Evolutionary conservation across 2,888 invertebrate species (phyloP), one percentile per base, ranked within the genome.

Genomic region (Eucera pruinosa): DNA sequence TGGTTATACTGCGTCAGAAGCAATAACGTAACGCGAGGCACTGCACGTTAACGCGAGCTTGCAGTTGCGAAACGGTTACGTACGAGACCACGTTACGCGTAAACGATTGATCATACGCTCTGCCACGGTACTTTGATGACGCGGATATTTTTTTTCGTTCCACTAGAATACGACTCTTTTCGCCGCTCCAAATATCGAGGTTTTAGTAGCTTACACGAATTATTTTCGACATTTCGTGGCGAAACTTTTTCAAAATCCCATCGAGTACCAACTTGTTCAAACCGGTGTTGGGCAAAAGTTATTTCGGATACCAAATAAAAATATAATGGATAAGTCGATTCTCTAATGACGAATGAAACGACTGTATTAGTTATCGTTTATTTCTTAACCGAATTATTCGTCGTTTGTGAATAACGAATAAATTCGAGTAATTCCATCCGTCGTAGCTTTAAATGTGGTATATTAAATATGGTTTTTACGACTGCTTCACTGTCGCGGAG

Each of bases 1-100:
- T 30, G 69, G 75, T 78, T 68, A 65, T 45, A 69, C 48, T 36
- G 75, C 69, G 69, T 65, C 65, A 78, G 48, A 50, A 69, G 75
- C 78, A 75, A 78, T 78, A 78, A 75, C 75, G 23, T n/a, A 33
- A 50, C 54, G 60, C 50, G 47, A 58, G 47, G 52, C 50, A 15
- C 15, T 5, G 48, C 39, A n/a, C 54, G 57, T 33, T 62, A 67
- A 7, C 50, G 18, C 41, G 36, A 18, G 64, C 15, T 33, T 41
- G 30, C 47, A 67, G 25, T 30, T 45, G 62, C 58, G 13, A 61
- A 69, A 65, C 43, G 58, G 36, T 57, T 57, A 50, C 57, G 50
- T 52, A 45, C 67, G 60, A 69, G 74, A 60, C 58, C 20, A 50
- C 36, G 13, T 45, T 39, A 33, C 45, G 20, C 43, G 69, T 54